Evolutionary conservation across 1,140 invertebrate genomes (phyloP), one percentile per base, ranked within the genome.

Genomic region (Achatina immaculata): DNA sequence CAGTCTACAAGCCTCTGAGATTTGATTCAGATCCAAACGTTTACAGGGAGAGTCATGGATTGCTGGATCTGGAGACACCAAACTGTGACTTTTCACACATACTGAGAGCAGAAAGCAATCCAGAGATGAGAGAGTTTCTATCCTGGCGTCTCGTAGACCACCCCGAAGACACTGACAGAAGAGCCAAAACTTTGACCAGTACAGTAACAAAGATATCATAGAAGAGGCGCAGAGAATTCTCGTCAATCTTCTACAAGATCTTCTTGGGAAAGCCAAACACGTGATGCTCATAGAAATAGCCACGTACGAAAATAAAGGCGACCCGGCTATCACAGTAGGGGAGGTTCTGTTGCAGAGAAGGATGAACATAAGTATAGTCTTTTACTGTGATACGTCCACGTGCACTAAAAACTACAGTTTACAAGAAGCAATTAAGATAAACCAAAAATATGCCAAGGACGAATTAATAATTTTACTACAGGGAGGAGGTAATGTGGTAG

Each of bases 401-500:
- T 86, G 82, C 62, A 43, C 3, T 19, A 38, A 62, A n/a, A 48
- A 62, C 24, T 48, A 68, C 0, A 58, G 45, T 4, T 31, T 77
- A 16, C 24, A 79, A 7, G 11, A 71, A 16, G 77, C 81, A n/a
- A 1, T 65, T 21, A 43, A 75, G 0, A 55, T 82, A 2, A 72
- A 62, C 24, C 11, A 9, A n/a, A 69, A 45, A 14, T 82, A 75
- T 66, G 55, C 62, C 19, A 71, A 58, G 16, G 69, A 81, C 16
- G 78, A 84, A n/a, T 51, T 83, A 0, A 73, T 83, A 7, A 68
- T 86, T 66, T 45, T 86, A 16, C 48, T 84, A 4, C 82, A 81
- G 24, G 85, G 85, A 16, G 85, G 81, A 28, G 85, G 85, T 1
- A 83, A 84, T 69, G 65, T 85, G 38, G 80, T 84, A 14, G 85